A percentile compares a stretch with the other conserved stretches of the same genome.
Conservation (phyloP, 1,140 invertebrate genomes). For the Euwallacea fornicatus region DNA sequence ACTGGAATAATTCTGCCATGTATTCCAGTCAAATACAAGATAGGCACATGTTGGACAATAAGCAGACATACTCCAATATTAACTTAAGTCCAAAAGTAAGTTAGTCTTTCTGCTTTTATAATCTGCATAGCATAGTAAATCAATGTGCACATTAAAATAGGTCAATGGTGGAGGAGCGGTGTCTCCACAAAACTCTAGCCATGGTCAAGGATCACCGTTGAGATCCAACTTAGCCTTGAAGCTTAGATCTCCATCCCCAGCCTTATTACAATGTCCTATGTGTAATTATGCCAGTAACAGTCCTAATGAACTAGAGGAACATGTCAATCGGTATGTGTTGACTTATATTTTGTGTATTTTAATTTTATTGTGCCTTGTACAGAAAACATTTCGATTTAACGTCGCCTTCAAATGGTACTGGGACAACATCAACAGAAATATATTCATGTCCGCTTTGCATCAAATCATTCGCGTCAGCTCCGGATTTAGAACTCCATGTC, state of each 20-base stretch:
- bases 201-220: conserved; percentile 64
- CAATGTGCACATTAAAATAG: conserved; percentile 16
- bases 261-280: conserved; percentile 67
- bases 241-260: conserved; percentile 60
- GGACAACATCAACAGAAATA: conserved; percentile 50
- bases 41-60: conserved; percentile 32
- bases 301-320: conserved; percentile 74
- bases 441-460: conserved; percentile 72
- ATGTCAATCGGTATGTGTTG: conserved; percentile 69
- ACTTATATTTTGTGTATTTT: conserved; percentile 6
- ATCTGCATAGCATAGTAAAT: no score
- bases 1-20: conserved; percentile 45
- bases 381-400: conserved; percentile 80
- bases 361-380: conserved; percentile 16
- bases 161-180: conserved; percentile 52
- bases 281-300: conserved; percentile 77
- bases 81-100: conserved; percentile 51
- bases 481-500: conserved; percentile 82
- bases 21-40: conserved; percentile 39
- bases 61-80: conserved; percentile 50
- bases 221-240: conserved; percentile 66
- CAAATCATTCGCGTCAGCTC: conserved; percentile 69
- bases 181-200: conserved; percentile 50
- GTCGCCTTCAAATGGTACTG: conserved; percentile 64
- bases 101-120: neutral